A percentile compares a stretch with the other conserved stretches of the same genome.
Evolutionary conservation across 2,888 invertebrate species (phyloP).

Genomic region (Ichneumoninae sp.): DNA sequence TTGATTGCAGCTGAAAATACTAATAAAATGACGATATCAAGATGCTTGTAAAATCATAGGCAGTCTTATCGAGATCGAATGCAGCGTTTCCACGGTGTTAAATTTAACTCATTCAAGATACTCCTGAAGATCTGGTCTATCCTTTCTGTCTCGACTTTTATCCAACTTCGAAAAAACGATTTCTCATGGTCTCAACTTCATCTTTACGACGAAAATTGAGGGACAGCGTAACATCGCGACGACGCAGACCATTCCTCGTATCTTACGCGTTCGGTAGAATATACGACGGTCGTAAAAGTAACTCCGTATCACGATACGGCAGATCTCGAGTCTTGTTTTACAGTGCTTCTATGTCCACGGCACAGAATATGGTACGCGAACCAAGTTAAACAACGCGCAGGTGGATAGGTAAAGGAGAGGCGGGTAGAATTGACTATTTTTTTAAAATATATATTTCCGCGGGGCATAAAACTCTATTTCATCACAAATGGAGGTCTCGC

Average conservation of each 20-base stretch:
- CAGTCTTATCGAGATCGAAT: background rate
- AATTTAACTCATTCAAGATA: background rate
- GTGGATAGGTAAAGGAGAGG: conserved; percentile 53
- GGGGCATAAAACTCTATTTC: too few species aligned
- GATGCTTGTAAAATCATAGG: background rate
- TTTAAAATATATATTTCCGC: too few species aligned
- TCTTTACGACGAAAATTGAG: background rate
- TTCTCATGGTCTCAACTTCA: background rate
- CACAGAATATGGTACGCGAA: conserved; percentile 34
- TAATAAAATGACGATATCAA: background rate
- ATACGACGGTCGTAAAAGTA: conserved; percentile 60
- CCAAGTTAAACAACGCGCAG: conserved; percentile 22
- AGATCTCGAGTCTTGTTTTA: conserved; percentile 2
- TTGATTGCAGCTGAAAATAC: background rate
- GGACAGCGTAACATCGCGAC: conserved; percentile 49
- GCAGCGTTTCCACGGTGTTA: background rate
- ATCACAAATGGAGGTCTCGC: too few species aligned
- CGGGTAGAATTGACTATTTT: background rate
- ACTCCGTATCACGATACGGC: conserved; percentile 49
- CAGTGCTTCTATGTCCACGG: conserved; percentile 32
- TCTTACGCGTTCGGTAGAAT: conserved; percentile 63
- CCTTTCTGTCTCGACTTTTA: background rate
- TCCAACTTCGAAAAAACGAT: background rate
- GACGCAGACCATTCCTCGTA: conserved; percentile 51
- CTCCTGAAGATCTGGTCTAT: background rate